phyloP scores from a whole-genome alignment of 2,797 vertebrate species.

The Sternarchorhynchus goeldii region DNA sequence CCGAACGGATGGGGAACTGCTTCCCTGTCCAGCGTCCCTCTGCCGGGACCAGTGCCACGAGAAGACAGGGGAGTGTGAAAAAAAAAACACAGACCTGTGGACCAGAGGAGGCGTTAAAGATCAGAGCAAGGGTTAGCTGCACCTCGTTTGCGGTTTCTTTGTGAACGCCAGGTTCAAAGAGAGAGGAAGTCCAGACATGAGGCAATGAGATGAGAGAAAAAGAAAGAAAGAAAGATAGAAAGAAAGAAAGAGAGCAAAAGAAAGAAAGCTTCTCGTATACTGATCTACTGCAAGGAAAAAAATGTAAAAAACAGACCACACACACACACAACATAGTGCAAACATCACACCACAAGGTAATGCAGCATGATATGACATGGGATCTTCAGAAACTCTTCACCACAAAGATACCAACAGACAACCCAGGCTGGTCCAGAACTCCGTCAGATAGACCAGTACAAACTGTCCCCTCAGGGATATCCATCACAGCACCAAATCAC shows the following conservation, averaged over 20 bases:
- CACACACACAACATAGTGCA: neutral
- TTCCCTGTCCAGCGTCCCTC: too few relatives aligned
- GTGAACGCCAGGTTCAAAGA: slow-evolving; percentile 32
- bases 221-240: slow-evolving; percentile 18
- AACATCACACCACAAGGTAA: too few relatives aligned
- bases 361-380: too few relatives aligned
- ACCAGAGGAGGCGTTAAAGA: slow-evolving; percentile 27
- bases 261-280: slow-evolving; percentile 26
- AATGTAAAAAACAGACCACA: neutral
- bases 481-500: neutral
- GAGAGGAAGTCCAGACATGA: slow-evolving; percentile 23
- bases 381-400: too few relatives aligned
- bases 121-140: slow-evolving; percentile 29
- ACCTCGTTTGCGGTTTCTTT: slow-evolving; percentile 33
- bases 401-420: too few relatives aligned
- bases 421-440: too few relatives aligned
- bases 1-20: too few relatives aligned
- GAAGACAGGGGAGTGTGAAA: slow-evolving; percentile 26
- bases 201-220: neutral
- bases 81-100: neutral
- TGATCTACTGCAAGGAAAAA: neutral
- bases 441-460: neutral
- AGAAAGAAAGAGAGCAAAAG: slow-evolving; percentile 18
- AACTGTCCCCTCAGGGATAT: neutral
- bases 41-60: slow-evolving; percentile 1